Evolutionary conservation across 2,888 invertebrate species (phyloP), one percentile per base, ranked within the genome.

Genomic region (Lumbricus terrestris): DNA sequence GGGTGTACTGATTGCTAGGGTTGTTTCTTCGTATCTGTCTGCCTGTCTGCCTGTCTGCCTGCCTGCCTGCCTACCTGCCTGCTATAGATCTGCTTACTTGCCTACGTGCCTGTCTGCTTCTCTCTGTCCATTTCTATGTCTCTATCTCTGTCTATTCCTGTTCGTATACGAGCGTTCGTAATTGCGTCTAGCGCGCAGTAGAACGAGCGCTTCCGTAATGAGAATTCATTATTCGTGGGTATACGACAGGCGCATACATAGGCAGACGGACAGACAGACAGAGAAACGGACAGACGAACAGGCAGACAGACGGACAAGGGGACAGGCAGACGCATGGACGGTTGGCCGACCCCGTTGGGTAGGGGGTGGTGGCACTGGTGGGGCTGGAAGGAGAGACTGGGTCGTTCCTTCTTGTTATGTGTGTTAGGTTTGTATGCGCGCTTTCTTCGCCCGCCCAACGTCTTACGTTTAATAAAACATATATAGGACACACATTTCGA

Each of bases 401-500:
- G 35, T 83, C 83, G 83, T 83, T 83, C 5, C 83, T 83, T 35
- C 83, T 83, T 20, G 83, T 83, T 83, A 83, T 33, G 6, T 83
- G 83, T 35, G 83, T 83, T 83, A 83, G 83, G 83, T 8, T 20
- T 83, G 34, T 83, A n/a, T n/a, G n/a, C 13, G 83, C 35, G 34
- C 33, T 83, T 35, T 35, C 33, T 35, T 83, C 34, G 34, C 83
- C 35, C 54, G 54, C 11, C 23, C n/a, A n/a, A 11, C 20, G 83
- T 83, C 83, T 83, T 83, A 83, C 83, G 83, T 83, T 83, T 83
- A 83, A 83, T 83, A 83, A 83, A 83, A 83, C 83, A 83, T 83
- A 83, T 83, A 83, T 20, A 83, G 83, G 33, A 34, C 33, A 34
- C 34, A 29, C 83, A 33, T 83, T 35, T 33, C 33, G 20, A 35